Conservation (phyloP, 2,113 vertebrate species). For the Ariopsis seemanni region DNA sequence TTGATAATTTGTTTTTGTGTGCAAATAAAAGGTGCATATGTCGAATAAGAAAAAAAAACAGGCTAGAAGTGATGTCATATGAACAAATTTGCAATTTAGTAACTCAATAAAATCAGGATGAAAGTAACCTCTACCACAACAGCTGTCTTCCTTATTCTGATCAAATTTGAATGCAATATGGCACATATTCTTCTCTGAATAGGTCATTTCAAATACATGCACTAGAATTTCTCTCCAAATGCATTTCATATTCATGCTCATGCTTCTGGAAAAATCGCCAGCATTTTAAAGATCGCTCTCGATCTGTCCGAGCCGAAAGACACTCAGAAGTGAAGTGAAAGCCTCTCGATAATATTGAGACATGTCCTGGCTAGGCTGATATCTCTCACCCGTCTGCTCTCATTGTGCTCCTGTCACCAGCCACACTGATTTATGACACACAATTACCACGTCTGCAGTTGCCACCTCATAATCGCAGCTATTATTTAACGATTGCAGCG, state of each 20-base stretch:
- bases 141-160: background rate
- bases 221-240: conserved; percentile 3
- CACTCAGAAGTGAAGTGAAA: conserved; percentile 86
- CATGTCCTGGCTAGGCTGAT: conserved; percentile 87
- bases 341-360: conserved; percentile 89
- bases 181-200: background rate
- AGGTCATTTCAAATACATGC: background rate
- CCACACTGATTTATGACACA: conserved; percentile 95
- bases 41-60: background rate
- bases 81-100: background rate
- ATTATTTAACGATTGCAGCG: conserved; percentile 97
- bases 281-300: background rate
- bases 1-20: too few species aligned
- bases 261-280: conserved; percentile 5
- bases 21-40: background rate
- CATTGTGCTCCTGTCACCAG: conserved; percentile 93
- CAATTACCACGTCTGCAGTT: conserved; percentile 91
- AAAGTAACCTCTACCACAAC: background rate
- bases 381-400: conserved; percentile 89
- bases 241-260: background rate
- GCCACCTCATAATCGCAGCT: conserved; percentile 92
- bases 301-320: conserved; percentile 6
- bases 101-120: background rate
- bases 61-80: background rate
- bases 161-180: background rate